Evolutionary conservation across 2,797 vertebrate genomes (phyloP).

Genomic region (Ctenopoma kingsleyae): DNA sequence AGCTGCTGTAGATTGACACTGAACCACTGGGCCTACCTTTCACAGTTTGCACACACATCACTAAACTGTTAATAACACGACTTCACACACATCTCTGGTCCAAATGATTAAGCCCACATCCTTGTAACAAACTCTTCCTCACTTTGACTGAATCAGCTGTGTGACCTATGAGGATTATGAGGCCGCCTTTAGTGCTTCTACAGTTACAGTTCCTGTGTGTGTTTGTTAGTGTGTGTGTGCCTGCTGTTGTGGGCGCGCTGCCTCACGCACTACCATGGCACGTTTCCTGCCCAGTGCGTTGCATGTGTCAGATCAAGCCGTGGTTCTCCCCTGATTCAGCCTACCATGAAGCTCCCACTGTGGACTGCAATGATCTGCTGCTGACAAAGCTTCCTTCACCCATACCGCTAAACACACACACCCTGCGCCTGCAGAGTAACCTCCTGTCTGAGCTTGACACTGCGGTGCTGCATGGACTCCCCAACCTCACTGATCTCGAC

Average conservation of each 20-base stretch:
- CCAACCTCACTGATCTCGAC: conserved; percentile 95
- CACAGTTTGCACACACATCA: conserved; percentile 28
- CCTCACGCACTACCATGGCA: conserved; percentile 92
- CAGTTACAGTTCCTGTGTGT: conserved; percentile 85
- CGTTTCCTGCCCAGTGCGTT: conserved; percentile 90
- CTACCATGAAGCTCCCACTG: conserved; percentile 94
- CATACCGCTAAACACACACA: conserved; percentile 91
- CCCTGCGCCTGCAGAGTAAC: conserved; percentile 95
- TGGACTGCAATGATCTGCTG: conserved; percentile 96
- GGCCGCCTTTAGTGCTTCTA: conserved; percentile 83
- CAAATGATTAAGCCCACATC: conserved; percentile 55
- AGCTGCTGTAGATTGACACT: conserved; percentile 7
- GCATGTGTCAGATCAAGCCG: conserved; percentile 95
- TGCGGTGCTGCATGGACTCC: conserved; percentile 85
- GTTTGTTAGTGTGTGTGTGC: conserved; percentile 64
- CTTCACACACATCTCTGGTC: conserved; percentile 24
- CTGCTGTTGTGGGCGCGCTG: conserved; percentile 72
- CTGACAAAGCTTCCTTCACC: conserved; percentile 87
- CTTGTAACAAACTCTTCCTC: conserved; percentile 49
- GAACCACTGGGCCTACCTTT: conserved; percentile 30
- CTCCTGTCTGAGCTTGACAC: conserved; percentile 88
- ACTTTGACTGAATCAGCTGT: conserved; percentile 53
- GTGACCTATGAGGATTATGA: conserved; percentile 78
- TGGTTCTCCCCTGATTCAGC: conserved; percentile 96
- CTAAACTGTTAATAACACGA: conserved; percentile 14